A percentile compares a stretch with the other conserved stretches of the same genome.
These are phyloP conservation scores for Lutjanus erythropterus DNA, from an alignment of 2,113 vertebrate species.

Conservation along the genomic window DNA sequence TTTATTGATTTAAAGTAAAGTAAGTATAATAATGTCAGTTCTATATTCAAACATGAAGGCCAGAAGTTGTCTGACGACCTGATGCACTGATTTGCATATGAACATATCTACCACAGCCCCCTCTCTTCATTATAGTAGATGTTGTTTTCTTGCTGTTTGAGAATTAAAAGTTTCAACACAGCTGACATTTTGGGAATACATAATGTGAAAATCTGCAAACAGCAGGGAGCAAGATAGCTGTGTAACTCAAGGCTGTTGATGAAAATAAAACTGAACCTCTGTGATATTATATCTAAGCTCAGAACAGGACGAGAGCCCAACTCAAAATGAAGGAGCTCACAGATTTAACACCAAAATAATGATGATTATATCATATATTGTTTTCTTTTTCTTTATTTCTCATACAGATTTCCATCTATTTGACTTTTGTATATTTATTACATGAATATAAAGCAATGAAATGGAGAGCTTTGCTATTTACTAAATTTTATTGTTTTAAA, in stretches of 20 bases:
- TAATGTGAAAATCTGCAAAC: constrained; percentile 4
- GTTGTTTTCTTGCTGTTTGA: neutral
- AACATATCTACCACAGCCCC: neutral
- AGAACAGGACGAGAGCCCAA: neutral
- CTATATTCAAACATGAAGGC: neutral
- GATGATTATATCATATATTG: no score
- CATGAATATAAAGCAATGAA: no score
- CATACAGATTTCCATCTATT: no score
- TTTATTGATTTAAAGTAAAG: neutral
- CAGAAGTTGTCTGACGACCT: neutral
- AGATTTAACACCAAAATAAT: neutral
- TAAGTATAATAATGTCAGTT: neutral
- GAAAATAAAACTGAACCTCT: neutral
- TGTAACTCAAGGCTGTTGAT: neutral
- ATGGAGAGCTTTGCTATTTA: no score
- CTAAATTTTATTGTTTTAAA: no score
- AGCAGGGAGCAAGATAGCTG: neutral
- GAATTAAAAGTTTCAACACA: neutral
- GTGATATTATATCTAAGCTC: neutral
- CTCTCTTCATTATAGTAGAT: neutral
- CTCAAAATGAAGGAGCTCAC: neutral
- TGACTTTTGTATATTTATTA: no score
- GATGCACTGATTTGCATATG: neutral
- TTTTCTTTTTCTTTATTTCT: no score
- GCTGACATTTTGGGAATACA: neutral